A percentile compares a stretch with the other conserved stretches of the same genome.
Conservation (phyloP, 2,113 vertebrate species). For the Corythornis vintsioides region DNA sequence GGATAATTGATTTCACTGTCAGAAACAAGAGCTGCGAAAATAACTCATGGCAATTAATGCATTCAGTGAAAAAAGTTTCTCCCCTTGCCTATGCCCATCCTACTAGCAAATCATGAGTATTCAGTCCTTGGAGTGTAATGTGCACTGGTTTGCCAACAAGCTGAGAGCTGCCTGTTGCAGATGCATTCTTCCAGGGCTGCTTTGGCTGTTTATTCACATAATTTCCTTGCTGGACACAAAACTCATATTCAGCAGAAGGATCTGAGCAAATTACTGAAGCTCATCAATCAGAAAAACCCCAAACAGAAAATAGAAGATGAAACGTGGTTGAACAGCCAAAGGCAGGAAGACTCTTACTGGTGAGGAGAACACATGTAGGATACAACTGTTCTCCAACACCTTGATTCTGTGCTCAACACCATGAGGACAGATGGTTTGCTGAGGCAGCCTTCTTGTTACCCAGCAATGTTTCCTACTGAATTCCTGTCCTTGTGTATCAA, state of each 20-base stretch:
- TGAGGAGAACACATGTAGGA: background rate
- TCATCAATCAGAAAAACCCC: background rate
- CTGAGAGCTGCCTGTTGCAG: background rate
- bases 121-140: background rate
- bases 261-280: background rate
- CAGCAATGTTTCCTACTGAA: background rate
- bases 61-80: background rate
- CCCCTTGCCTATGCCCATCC: background rate
- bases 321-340: background rate
- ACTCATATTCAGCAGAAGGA: background rate
- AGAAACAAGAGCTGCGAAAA: background rate
- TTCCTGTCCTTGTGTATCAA: too few species aligned
- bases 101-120: background rate
- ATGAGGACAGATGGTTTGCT: background rate
- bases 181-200: background rate
- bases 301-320: background rate
- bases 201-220: background rate
- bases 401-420: background rate
- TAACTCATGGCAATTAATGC: background rate
- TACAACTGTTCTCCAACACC: accelerated
- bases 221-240: background rate
- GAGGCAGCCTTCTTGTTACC: background rate
- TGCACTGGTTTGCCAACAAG: background rate
- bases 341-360: background rate
- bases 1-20: background rate